A percentile compares a stretch with the other conserved stretches of the same genome.
Conservation (phyloP, 2,797 vertebrate genomes). For the Sylvia borin region DNA sequence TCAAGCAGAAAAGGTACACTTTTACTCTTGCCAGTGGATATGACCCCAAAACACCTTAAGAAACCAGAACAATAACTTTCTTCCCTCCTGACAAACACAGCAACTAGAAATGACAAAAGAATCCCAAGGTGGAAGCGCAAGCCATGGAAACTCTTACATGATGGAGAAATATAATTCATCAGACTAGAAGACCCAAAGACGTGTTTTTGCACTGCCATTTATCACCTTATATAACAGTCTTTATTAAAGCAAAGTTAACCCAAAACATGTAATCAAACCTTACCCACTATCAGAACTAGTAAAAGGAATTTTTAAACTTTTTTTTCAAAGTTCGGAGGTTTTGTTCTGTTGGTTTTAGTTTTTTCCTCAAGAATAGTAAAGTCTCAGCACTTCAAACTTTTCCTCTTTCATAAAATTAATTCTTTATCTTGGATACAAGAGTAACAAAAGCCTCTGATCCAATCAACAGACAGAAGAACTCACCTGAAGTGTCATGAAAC, state of each 20-base stretch:
- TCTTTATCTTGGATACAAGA: not conserved
- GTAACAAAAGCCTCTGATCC: not conserved
- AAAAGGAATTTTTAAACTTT: not conserved
- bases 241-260: not conserved
- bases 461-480: not conserved
- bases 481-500: not conserved
- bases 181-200: not conserved
- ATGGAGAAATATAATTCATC: not conserved
- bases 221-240: not conserved
- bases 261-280: not conserved
- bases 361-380: not conserved
- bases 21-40: not conserved
- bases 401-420: not conserved
- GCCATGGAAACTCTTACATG: not conserved
- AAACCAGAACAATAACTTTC: not conserved
- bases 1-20: not conserved
- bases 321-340: not conserved
- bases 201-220: not conserved
- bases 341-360: not conserved
- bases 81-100: not conserved
- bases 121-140: not conserved
- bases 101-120: not conserved
- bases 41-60: not conserved
- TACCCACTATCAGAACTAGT: not conserved
- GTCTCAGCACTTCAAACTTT: not conserved